Evolutionary conservation across 2,113 vertebrate species (phyloP).

Genomic region (Daubentonia madagascariensis): DNA sequence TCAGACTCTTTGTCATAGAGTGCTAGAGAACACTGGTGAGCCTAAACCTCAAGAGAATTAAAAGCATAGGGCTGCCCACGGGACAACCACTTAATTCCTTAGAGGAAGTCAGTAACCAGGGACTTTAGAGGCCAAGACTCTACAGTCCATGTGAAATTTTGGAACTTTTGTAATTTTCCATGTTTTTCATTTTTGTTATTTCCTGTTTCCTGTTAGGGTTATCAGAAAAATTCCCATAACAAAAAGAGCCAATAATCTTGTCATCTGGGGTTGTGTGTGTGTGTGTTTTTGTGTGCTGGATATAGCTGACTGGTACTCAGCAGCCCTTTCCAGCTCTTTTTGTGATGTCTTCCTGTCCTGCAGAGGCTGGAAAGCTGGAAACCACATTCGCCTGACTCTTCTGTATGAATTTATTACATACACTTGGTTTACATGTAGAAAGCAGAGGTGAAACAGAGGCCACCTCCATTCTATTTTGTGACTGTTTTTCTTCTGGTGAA

Average conservation of each 20-base stretch:
- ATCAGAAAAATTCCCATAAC: not conserved
- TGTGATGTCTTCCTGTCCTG: not conserved
- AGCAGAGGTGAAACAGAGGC: conserved; percentile 19
- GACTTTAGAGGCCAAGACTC: not conserved
- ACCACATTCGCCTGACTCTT: not conserved
- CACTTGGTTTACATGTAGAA: not conserved
- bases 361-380: not conserved
- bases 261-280: not conserved
- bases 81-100: not conserved
- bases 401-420: not conserved
- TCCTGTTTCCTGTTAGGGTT: not conserved
- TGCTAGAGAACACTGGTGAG: not conserved
- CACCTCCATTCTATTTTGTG: not conserved
- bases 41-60: not conserved
- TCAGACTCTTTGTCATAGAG: not conserved
- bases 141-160: not conserved
- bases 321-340: not conserved
- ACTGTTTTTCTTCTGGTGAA: not conserved
- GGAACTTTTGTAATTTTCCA: not conserved
- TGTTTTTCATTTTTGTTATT: not conserved
- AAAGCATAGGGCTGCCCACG: not conserved
- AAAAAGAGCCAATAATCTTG: not conserved
- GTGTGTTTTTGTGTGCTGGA: not conserved
- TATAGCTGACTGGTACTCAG: not conserved
- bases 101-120: not conserved